These are phyloP conservation scores for Heliothis virescens DNA, from an alignment of 1,140 invertebrate genomes.

Conservation along the genomic window DNA sequence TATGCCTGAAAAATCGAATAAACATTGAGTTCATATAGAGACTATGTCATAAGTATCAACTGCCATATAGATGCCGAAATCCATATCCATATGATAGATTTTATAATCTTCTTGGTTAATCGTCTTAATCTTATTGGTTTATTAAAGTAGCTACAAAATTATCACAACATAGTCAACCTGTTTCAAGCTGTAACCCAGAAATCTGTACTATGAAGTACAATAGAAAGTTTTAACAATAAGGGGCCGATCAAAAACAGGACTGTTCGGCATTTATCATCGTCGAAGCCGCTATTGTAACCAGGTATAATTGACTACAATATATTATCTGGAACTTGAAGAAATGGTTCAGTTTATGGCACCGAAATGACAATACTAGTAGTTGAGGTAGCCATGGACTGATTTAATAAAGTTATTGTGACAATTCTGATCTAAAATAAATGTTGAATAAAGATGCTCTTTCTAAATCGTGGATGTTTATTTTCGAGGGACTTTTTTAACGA, in stretches of 20 bases:
- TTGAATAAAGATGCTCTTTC: too few relatives aligned
- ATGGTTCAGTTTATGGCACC: not conserved
- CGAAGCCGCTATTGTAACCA: not conserved
- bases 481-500: too few relatives aligned
- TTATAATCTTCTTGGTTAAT: too few relatives aligned
- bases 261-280: not conserved
- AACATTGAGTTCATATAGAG: too few relatives aligned
- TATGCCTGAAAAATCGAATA: constrained; percentile 74
- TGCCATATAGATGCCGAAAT: too few relatives aligned
- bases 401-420: not conserved
- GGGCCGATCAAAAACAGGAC: constrained; percentile 8
- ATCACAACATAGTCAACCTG: not conserved
- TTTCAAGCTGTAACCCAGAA: constrained; percentile 1
- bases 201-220: not conserved
- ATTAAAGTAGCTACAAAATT: not conserved
- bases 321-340: not conserved
- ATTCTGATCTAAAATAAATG: not conserved
- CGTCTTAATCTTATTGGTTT: too few relatives aligned
- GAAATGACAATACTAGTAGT: not conserved
- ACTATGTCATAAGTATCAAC: too few relatives aligned
- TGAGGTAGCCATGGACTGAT: not conserved
- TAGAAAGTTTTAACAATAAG: constrained; percentile 23
- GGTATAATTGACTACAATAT: not conserved
- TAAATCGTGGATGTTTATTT: too few relatives aligned
- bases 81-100: too few relatives aligned